Percentiles rank a stretch among this genome's conserved stretches.
phyloP scores from a whole-genome alignment of 2,797 vertebrate species.

The Hyperoplus lanceolatus region DNA sequence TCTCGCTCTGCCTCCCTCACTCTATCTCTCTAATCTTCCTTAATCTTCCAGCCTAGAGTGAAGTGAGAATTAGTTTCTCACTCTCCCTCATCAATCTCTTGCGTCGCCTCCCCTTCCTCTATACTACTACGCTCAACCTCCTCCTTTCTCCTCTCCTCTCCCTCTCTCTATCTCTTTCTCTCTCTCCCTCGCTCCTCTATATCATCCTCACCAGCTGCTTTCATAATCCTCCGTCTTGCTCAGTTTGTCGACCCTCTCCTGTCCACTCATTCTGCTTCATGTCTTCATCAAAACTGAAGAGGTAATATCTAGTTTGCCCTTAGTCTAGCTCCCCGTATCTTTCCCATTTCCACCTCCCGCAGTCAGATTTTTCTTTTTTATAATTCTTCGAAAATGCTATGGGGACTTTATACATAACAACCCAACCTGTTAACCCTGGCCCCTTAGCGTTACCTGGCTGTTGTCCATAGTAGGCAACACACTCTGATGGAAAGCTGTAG shows the following conservation, averaged over 20 bases:
- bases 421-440: slow-evolving; percentile 58
- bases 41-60: slow-evolving; percentile 88
- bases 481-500: slow-evolving; percentile 27
- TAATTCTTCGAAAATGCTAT: slow-evolving; percentile 41
- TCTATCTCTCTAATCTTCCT: slow-evolving; percentile 87
- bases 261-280: slow-evolving; percentile 57
- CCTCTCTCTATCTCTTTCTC: slow-evolving; percentile 27
- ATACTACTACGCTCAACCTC: slow-evolving; percentile 35
- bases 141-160: slow-evolving; percentile 22
- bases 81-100: slow-evolving; percentile 87
- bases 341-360: slow-evolving; percentile 47
- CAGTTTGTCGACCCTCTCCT: slow-evolving; percentile 61
- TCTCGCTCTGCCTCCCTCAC: slow-evolving; percentile 78
- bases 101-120: slow-evolving; percentile 73
- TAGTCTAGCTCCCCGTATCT: slow-evolving; percentile 23
- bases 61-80: slow-evolving; percentile 90
- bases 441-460: slow-evolving; percentile 38
- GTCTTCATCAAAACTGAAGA: slow-evolving; percentile 67
- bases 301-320: slow-evolving; percentile 61
- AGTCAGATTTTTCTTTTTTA: background rate
- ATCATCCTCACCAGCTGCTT: slow-evolving; percentile 75
- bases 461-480: background rate
- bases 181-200: slow-evolving; percentile 44
- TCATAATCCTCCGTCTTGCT: slow-evolving; percentile 71
- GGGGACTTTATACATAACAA: slow-evolving; percentile 41